A percentile compares a stretch with the other conserved stretches of the same genome.
Conservation (phyloP, 2,113 vertebrate species). For the Mesembrinibis cayennensis region DNA sequence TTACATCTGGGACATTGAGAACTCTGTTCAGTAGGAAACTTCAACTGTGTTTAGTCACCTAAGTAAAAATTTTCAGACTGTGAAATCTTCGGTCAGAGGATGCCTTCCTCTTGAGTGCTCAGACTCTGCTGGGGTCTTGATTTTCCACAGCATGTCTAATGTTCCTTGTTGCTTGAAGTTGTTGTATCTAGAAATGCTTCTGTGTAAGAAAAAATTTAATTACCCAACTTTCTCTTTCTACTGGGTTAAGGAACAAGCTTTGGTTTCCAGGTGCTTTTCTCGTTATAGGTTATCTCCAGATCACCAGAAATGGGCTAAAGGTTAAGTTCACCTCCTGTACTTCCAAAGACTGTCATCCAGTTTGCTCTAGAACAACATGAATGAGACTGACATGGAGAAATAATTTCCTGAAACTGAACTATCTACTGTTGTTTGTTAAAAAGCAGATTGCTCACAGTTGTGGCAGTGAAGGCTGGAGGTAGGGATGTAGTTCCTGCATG, state of each 20-base stretch:
- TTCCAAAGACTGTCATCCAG: background rate
- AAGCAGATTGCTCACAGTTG: background rate
- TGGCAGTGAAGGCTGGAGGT: background rate
- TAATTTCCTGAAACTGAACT: background rate
- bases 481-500: background rate
- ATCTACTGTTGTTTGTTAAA: background rate
- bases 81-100: background rate
- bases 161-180: background rate
- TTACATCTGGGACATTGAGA: background rate
- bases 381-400: background rate
- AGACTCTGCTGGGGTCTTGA: background rate
- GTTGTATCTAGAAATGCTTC: background rate
- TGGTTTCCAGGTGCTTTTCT: background rate
- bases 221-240: background rate
- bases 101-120: background rate
- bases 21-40: background rate
- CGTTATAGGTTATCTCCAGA: background rate
- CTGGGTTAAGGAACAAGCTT: background rate
- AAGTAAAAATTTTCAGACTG: background rate
- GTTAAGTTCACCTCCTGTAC: background rate
- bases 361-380: background rate
- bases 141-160: background rate
- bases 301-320: background rate
- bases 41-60: background rate
- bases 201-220: background rate